Evolutionary conservation across 2,888 invertebrate genomes (phyloP).

Genomic region (Drosophila putrida): DNA sequence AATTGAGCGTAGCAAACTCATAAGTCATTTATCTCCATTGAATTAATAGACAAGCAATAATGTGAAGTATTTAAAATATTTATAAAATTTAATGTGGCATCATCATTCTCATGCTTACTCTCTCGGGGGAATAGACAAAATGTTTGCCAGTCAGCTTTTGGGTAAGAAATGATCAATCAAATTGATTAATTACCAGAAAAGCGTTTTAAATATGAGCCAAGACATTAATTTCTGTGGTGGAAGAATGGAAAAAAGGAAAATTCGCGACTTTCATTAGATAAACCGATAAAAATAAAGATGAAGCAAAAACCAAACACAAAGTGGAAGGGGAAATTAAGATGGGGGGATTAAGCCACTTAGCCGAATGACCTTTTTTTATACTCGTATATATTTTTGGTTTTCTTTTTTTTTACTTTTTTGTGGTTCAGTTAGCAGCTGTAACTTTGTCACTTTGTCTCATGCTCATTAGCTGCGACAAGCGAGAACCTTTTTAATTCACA

Average conservation of each 20-base stretch:
- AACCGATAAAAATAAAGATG: constrained; percentile 38
- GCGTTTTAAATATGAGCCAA: constrained; percentile 65
- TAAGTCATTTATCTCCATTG: constrained; percentile 55
- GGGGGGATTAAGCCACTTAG: constrained; percentile 66
- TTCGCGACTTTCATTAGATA: constrained; percentile 42
- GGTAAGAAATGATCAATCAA: constrained; percentile 74
- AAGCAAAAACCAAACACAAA: constrained; percentile 17
- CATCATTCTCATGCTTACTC: constrained; percentile 29
- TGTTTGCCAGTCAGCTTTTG: constrained; percentile 44
- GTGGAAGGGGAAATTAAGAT: not conserved
- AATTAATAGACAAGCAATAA: constrained; percentile 57
- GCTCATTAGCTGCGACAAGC: constrained; percentile 73
- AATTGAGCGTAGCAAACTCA: constrained; percentile 37
- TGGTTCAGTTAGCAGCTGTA: constrained; percentile 49
- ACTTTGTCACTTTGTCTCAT: constrained; percentile 59
- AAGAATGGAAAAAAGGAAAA: constrained; percentile 6
- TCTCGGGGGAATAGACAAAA: constrained; percentile 8
- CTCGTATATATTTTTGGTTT: no score
- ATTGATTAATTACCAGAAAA: constrained; percentile 75
- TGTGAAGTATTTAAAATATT: constrained; percentile 56
- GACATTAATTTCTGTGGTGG: constrained; percentile 72
- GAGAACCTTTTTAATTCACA: constrained; percentile 46
- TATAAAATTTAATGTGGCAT: constrained; percentile 34
- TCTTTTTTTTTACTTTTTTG: constrained; percentile 5
- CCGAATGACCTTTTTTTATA: constrained; percentile 36